Percentiles rank a stretch among this genome's conserved stretches.
Conservation (phyloP, 53 echinoderm and acorn worm species). For the Hippasteria phrygiana region DNA sequence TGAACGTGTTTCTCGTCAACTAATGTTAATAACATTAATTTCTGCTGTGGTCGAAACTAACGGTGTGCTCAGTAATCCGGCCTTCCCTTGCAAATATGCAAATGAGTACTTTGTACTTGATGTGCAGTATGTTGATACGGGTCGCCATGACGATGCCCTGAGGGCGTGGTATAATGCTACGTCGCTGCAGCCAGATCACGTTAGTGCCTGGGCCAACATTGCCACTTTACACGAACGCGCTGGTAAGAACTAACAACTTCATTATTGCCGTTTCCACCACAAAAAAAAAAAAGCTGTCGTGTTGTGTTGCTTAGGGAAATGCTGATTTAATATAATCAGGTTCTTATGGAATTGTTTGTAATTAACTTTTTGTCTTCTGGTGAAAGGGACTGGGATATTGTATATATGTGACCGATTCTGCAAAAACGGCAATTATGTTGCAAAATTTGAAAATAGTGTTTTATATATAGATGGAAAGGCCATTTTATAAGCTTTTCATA, state of each 20-base stretch:
- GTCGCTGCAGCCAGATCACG: constrained; percentile 72
- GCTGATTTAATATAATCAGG: no score
- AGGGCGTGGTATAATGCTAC: constrained; percentile 90
- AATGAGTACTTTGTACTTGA: constrained; percentile 56
- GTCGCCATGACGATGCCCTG: constrained; percentile 75
- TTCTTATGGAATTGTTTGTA: no score
- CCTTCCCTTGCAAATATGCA: constrained; percentile 33
- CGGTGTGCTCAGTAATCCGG: not conserved
- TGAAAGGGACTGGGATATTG: no score
- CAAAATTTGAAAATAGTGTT: no score
- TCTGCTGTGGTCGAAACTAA: not conserved
- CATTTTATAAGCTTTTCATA: no score
- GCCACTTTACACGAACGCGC: constrained; percentile 74
- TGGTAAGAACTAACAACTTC: constrained; percentile 73
- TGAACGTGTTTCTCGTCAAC: no score
- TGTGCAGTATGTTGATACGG: constrained; percentile 83
- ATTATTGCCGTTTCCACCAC: not conserved
- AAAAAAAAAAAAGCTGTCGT: not conserved
- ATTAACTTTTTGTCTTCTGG: no score
- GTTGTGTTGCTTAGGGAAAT: no score
- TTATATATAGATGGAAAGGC: no score
- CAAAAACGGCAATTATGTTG: no score
- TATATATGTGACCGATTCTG: no score
- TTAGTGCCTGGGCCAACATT: constrained; percentile 82
- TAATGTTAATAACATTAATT: not conserved